A percentile compares a stretch with the other conserved stretches of the same genome.
phyloP scores from a whole-genome alignment of 2,888 invertebrate species.

The Argyra leucocephala region DNA sequence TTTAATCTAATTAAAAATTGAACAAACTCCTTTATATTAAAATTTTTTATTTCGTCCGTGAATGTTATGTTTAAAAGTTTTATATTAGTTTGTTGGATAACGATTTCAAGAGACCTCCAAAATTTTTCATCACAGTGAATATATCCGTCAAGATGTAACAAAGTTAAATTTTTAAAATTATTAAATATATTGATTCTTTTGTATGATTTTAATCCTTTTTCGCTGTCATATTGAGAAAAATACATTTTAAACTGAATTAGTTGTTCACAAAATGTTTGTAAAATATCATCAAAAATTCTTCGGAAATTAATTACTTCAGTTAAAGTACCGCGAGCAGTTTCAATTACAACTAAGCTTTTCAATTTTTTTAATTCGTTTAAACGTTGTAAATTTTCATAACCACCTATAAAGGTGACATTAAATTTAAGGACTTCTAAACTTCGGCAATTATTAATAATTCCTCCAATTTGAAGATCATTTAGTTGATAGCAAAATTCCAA shows the following conservation, averaged over 20 bases:
- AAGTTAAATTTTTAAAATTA: background rate
- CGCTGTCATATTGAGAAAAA: conserved; percentile 9
- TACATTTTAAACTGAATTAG: background rate
- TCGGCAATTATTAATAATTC: background rate
- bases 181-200: background rate
- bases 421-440: background rate
- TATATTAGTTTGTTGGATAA: background rate
- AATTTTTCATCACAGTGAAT: background rate
- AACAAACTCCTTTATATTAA: background rate
- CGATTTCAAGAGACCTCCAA: background rate
- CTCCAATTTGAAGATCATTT: background rate
- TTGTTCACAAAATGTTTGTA: background rate
- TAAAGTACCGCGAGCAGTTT: background rate
- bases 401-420: background rate
- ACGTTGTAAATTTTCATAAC: background rate
- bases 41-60: background rate
- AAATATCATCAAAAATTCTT: background rate
- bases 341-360: background rate
- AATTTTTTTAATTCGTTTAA: background rate
- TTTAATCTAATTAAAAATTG: background rate
- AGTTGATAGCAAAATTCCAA: background rate
- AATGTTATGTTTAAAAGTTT: conserved; percentile 5
- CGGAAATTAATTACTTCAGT: background rate
- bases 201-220: background rate
- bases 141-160: background rate